Base-by-base conservation (phyloP, 1,140 invertebrate genomes). In the Drosophila murphyi region DNA sequence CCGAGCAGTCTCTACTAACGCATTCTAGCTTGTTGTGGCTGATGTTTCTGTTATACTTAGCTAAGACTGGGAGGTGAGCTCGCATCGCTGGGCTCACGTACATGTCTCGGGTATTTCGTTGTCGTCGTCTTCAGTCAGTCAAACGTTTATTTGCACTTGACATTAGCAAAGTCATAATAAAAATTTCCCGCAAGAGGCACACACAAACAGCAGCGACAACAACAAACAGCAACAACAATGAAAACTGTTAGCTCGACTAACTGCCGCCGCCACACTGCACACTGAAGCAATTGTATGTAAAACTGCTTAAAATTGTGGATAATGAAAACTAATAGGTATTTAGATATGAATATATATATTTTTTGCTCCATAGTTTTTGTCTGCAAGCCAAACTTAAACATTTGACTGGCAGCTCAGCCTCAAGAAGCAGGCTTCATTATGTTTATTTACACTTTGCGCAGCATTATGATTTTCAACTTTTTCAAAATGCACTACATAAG, bases 121-220 rank as follows among this genome's bases (percentile, higher is more conserved):
- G 55, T 55, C 12, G 20, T 52, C 35, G 47, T 43, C 43, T 62
- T 72, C 67, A 78, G 68, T 72, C 67, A 78, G 68, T 77, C 78
- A 78, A 86, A 80, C 77, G 78, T 87, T 88, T 83, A 81, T 83
- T 88, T 88, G 80, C 85, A 88, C 83, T 87, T 87, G 83, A 87
- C 83, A 87, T 87, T 83, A 83, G 83, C 83, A 88, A 88, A 87
- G 80, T 80, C 85, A 87, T 87, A 87, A 87, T 78, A 88, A 82
- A 87, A 88, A 87, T 87, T 88, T 88, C 72, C 76, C 82, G 80
- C 80, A 74, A 70, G 37, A 69, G 83, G 50, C 79, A 79, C 69
- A 76, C 60, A 62, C 74, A 76, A 60, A 43, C 70, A 72, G n/a
- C 63, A 73, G 32, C 63, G 48, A 29, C 35, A 51, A 47, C 62